Percentiles rank a stretch among this genome's conserved stretches.
Conservation (phyloP, 2,113 vertebrate species). For the Suricata suricatta region DNA sequence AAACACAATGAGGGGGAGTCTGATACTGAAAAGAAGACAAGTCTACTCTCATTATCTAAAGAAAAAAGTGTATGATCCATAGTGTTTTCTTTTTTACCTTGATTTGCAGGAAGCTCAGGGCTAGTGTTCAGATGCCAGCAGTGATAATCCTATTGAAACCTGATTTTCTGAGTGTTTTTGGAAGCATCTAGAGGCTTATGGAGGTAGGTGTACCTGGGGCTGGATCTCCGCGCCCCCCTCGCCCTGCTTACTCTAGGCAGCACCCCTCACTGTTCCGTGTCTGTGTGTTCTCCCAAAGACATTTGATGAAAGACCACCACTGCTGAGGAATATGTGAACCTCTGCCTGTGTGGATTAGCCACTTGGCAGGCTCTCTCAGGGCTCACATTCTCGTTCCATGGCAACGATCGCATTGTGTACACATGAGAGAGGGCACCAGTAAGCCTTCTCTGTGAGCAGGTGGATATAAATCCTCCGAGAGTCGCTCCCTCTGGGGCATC, state of each 20-base stretch:
- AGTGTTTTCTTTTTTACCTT: neutral
- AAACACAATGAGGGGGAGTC: neutral
- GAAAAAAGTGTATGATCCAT: no score
- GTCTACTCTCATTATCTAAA: neutral
- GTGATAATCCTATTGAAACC: neutral
- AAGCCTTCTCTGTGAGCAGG: neutral
- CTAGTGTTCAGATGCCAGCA: neutral
- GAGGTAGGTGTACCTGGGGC: neutral
- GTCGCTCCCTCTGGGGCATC: neutral
- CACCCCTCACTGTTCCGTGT: neutral
- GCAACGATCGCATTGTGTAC: neutral
- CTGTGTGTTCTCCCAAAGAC: neutral
- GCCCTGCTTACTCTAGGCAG: neutral
- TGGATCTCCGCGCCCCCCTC: neutral
- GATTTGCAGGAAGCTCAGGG: neutral
- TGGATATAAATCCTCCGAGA: neutral
- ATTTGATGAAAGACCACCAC: neutral
- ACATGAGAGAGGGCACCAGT: neutral
- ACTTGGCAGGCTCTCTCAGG: neutral
- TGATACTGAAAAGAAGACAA: neutral
- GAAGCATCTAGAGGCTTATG: neutral
- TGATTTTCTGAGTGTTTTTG: neutral
- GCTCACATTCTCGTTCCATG: neutral
- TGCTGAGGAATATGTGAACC: neutral
- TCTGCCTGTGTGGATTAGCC: neutral